Evolutionary conservation across 2,113 vertebrate genomes (phyloP), one percentile per base, ranked within the genome.

Genomic region (Pan paniscus): DNA sequence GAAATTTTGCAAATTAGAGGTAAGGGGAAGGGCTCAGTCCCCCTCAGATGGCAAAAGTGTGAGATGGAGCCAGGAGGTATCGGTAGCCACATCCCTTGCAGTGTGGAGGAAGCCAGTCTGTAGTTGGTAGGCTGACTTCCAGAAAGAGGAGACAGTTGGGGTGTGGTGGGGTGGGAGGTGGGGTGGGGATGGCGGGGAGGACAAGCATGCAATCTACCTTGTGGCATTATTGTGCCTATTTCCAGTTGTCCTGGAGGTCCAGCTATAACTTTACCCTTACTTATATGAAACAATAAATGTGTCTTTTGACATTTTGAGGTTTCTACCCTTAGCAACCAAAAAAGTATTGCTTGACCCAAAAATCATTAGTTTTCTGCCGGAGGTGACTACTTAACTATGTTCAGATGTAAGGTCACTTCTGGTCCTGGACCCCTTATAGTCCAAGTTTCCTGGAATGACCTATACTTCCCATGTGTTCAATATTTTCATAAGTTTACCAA

Each of bases 301-400:
- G 46, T 85, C 70, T 75, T 89, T 96, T 93, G 55, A 75, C 20
- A 70, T 68, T 90, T 76, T 57, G 23, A 68, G 52, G 8, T 80
- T 80, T 93, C 55, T 89, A 2, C 59, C 10, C 52, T 18, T 68
- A 59, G 67, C 6, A 91, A 32, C 1, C 8, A 55, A 79, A 92
- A 78, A 90, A 73, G 17, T n/a, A 84, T 52, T 90, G 38, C 55
- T 30, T 84, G 46, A 70, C 23, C 40, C 27, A 78, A 27, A 93
- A 96, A 46, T 94, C 40, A 22, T 96, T 67, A 55, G 35, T 91
- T 93, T 91, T 91, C 81, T 75, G 43, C 55, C 81, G 14, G 64
- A 85, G 13, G 11, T 75, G 50, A 89, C 57, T 89, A 32, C 38
- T 55, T 73, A 64, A 48, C 14, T 61, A 3, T 73, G 61, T 90